Evolutionary conservation across 2,113 vertebrate genomes (phyloP), one percentile per base, ranked within the genome.

Genomic region (Neodontobutis hainanensis): DNA sequence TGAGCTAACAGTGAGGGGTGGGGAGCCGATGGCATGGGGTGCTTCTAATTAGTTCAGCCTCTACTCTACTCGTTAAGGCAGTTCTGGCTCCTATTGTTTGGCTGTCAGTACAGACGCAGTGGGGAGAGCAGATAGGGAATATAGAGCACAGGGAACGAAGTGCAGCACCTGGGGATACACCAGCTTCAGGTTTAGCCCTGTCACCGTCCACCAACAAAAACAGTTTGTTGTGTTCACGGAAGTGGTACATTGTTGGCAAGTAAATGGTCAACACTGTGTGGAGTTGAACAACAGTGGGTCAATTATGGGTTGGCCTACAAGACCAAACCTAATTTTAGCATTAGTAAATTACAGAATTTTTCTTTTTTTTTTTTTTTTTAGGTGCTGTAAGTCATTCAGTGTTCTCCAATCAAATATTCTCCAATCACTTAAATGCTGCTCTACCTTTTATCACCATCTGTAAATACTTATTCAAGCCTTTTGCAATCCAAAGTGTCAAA

Each of bases 1-100:
- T 53, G 70, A 75, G 56, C 57, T 71, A 75, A 68, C 70, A 63
- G 71, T 53, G 68, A 66, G 60, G 57, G 48, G 64, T 49, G 66
- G 53, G 66, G 63, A 64, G 64, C 51, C 36, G 50, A 67, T 11
- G 59, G 14, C 11, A 35, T 6, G 2, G 48, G 75, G 75, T 67
- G 56, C 52, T 68, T 80, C 61, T 90, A 90, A 92, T 91, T 91
- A 92, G 84, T 81, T 9, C 14, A 70, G 72, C 51, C 70, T 66
- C 64, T 19, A 64, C 60, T 84, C 63, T 81, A 52, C 76, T 87
- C 52, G 60, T 90, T 89, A 87, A 81, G 72, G 73, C 64, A 63
- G 62, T 73, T 69, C 68, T 78, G 46, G 78, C 78, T 82, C 59
- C 83, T 34, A 79, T 87, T 89, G 87, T 90, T 88, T 82, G 55